Percentiles rank a stretch among this genome's conserved stretches.
phyloP scores from a whole-genome alignment of 30 jellyfish, hydroid and myxozoan species.

The Chrysaora quinquecirrha region DNA sequence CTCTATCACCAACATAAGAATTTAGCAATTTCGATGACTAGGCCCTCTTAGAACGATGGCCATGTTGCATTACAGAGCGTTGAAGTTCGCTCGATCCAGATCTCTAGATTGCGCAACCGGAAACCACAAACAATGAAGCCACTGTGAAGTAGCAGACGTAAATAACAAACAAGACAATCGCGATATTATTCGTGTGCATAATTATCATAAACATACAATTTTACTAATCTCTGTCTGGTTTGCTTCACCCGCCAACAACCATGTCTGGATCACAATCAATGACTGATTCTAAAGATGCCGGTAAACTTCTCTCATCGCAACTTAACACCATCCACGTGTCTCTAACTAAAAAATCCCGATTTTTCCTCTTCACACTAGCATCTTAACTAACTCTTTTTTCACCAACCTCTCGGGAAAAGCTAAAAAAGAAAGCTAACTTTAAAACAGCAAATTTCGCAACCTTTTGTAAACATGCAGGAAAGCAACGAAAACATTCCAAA shows the following conservation, averaged over 20 bases:
- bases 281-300: no score
- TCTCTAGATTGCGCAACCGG: slow-evolving; percentile 81
- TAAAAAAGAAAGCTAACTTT: no score
- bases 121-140: slow-evolving; percentile 55
- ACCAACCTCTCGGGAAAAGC: no score
- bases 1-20: no score
- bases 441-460: slow-evolving; percentile 11
- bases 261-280: slow-evolving; percentile 37
- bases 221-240: slow-evolving; percentile 74
- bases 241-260: slow-evolving; percentile 58
- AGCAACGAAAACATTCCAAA: slow-evolving; percentile 45
- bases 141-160: slow-evolving; percentile 87
- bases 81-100: slow-evolving; percentile 24
- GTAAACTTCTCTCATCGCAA: no score
- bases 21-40: no score
- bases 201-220: slow-evolving; percentile 69
- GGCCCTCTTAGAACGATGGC: neutral
- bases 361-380: no score
- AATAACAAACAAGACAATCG: slow-evolving; percentile 81
- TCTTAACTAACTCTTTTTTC: no score
- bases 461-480: slow-evolving; percentile 43
- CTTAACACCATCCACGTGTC: no score
- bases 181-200: slow-evolving; percentile 71
- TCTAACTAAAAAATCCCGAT: no score
- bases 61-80: neutral